phyloP scores from a whole-genome alignment of 2,888 invertebrate genomes.

The Drosophila imparisetae region DNA sequence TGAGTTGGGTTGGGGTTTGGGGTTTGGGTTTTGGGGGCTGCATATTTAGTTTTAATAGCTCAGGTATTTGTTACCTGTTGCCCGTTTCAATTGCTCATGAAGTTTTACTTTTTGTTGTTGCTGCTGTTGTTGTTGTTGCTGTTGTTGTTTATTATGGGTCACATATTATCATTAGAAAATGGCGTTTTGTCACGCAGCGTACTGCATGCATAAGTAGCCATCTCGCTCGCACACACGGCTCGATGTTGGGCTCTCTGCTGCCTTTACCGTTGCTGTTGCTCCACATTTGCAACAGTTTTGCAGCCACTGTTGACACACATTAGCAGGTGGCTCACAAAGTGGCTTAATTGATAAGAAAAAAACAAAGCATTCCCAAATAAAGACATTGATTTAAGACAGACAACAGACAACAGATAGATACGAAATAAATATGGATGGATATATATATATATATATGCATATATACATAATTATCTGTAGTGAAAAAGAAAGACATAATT shows the following conservation, averaged over 20 bases:
- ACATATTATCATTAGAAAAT: constrained; percentile 83
- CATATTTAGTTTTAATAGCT: constrained; percentile 80
- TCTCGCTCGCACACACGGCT: constrained; percentile 42
- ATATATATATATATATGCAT: not conserved
- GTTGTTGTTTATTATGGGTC: constrained; percentile 73
- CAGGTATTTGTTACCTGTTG: constrained; percentile 81
- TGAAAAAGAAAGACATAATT: constrained; percentile 32
- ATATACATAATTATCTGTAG: constrained; percentile 5
- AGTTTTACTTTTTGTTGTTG: constrained; percentile 52
- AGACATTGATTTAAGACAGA: constrained; percentile 41
- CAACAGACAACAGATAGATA: not conserved
- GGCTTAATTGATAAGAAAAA: constrained; percentile 44
- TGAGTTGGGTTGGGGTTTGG: not conserved
- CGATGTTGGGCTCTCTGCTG: not conserved
- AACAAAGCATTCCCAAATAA: constrained; percentile 16
- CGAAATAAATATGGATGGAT: not conserved
- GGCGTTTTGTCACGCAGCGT: constrained; percentile 83
- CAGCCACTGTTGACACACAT: constrained; percentile 47
- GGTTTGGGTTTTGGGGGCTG: constrained; percentile 47
- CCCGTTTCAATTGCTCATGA: constrained; percentile 70
- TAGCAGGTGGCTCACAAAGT: constrained; percentile 21
- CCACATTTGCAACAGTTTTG: constrained; percentile 43
- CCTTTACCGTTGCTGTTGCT: not conserved
- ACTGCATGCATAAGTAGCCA: constrained; percentile 53
- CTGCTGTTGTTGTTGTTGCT: constrained; percentile 18